Conservation (phyloP, 1,140 invertebrate genomes). For the Palaemon carinicauda region DNA sequence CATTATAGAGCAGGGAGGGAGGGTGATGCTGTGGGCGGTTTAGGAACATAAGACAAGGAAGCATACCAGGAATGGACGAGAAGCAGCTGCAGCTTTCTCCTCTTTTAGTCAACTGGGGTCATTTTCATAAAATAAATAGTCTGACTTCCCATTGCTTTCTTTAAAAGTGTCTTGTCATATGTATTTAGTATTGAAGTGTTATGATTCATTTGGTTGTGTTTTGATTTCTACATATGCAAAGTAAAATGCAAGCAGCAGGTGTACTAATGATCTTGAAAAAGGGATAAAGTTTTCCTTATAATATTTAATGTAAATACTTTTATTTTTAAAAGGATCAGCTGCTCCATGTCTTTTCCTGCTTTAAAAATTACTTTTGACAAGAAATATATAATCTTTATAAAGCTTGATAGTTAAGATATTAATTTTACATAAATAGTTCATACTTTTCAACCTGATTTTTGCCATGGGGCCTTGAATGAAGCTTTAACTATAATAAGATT, state of each 20-base stretch:
- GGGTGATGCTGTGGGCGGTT: not conserved
- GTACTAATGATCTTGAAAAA: not conserved
- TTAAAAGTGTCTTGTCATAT: too few species aligned
- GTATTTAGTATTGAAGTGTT: too few species aligned
- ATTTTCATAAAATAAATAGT: too few species aligned
- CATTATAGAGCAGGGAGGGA: not conserved
- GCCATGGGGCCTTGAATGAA: too few species aligned
- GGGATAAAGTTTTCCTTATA: not conserved
- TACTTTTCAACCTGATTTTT: too few species aligned
- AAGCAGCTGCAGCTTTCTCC: not conserved
- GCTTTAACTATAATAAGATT: not conserved
- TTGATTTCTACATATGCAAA: too few species aligned
- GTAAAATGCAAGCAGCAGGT: not conserved
- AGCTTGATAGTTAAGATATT: too few species aligned
- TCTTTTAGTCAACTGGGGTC: too few species aligned
- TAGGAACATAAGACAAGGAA: not conserved
- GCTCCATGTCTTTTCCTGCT: conserved; percentile 14
- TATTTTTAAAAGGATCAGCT: not conserved
- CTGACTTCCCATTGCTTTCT: too few species aligned
- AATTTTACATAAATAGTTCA: too few species aligned
- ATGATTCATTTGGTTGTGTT: too few species aligned
- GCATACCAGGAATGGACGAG: not conserved
- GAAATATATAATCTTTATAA: not conserved
- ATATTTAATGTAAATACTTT: not conserved
- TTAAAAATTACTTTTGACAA: not conserved